A percentile compares a stretch with the other conserved stretches of the same genome.
phyloP scores from a whole-genome alignment of 2,113 vertebrate species.

The Melanostigma gelatinosum region DNA sequence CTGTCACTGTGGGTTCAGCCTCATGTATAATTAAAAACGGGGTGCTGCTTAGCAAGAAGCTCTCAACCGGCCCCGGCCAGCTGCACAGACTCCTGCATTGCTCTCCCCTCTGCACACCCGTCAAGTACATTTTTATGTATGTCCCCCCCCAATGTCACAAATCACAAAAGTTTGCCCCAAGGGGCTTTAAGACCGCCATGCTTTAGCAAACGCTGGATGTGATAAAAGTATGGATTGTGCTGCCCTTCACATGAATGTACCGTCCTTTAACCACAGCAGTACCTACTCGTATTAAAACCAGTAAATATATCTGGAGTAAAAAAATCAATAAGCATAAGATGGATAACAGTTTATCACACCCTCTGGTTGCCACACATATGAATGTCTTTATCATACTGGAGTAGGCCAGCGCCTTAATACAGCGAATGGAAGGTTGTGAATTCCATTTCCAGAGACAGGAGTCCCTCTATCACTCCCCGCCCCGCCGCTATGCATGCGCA shows the following conservation, averaged over 20 bases:
- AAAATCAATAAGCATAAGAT: conserved; percentile 53
- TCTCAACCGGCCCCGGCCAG: conserved; percentile 54
- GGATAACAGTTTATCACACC: conserved; percentile 29
- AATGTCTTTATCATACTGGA: conserved; percentile 39
- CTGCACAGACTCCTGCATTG: conserved; percentile 36
- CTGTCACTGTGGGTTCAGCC: conserved; percentile 67
- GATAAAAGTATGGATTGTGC: conserved; percentile 63
- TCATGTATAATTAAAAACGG: conserved; percentile 76
- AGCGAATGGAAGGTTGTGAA: conserved; percentile 30
- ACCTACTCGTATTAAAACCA: conserved; percentile 43
- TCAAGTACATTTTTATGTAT: background rate
- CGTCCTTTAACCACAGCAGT: conserved; percentile 27
- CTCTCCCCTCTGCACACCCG: conserved; percentile 23
- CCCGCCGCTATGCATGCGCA: conserved; percentile 49
- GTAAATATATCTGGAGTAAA: conserved; percentile 60
- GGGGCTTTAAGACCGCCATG: background rate
- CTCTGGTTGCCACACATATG: conserved; percentile 29
- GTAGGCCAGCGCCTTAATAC: conserved; percentile 19
- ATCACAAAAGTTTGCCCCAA: background rate
- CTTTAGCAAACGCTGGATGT: conserved; percentile 38
- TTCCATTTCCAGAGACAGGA: conserved; percentile 44
- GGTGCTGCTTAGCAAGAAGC: conserved; percentile 63
- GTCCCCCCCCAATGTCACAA: background rate
- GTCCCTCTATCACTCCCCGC: conserved; percentile 41
- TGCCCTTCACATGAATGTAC: conserved; percentile 18